Evolutionary conservation across 2,888 invertebrate species (phyloP), one percentile per base, ranked within the genome.

Genomic region (Noctua janthina): DNA sequence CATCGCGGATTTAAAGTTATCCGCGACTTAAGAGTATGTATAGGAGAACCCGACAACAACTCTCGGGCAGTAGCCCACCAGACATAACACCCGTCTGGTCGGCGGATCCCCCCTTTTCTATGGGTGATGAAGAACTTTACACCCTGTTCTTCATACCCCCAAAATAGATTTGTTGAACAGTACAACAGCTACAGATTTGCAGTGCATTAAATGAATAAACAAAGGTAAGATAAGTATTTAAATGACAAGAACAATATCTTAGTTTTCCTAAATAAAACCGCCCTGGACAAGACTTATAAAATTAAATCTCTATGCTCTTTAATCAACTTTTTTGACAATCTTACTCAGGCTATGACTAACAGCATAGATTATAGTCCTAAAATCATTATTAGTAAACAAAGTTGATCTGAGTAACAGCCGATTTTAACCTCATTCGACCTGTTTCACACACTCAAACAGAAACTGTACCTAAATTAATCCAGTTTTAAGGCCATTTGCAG

Each of bases 371-470:
- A 43, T 66, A 79, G 39, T 29, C 29, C 43, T 59, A 69, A 76
- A 85, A 39, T 29, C 7, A 54, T 39, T 78, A 59, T 86, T 86
- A 17, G 86, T 86, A 86, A 88, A 88, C 66, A 88, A 8, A 13
- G 29, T n/a, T 70, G 56, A 67, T 77, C 35, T 71, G 72, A 85
- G 39, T 88, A 74, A 88, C 74, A 78, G 29, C 54, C 39, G 74
- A 35, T 64, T 81, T 86, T 64, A 78, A 76, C 70, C 73, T 56
- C 74, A 81, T 78, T 76, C 67, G 78, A 54, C 35, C 51, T 67
- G 70, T 59, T 76, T n/a, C 46, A 67, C 49, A 39, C 59, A 71
- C 13, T 43, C 51, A 54, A 49, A 76, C 69, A 66, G 76, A 87
- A 79, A 35, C 11, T 11, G 23, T 54, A 2, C 29, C 6, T 51